Percentiles rank a stretch among this genome's conserved stretches.
Evolutionary conservation across 2,113 vertebrate species (phyloP).

Genomic region (Malurus alboscapulatus): DNA sequence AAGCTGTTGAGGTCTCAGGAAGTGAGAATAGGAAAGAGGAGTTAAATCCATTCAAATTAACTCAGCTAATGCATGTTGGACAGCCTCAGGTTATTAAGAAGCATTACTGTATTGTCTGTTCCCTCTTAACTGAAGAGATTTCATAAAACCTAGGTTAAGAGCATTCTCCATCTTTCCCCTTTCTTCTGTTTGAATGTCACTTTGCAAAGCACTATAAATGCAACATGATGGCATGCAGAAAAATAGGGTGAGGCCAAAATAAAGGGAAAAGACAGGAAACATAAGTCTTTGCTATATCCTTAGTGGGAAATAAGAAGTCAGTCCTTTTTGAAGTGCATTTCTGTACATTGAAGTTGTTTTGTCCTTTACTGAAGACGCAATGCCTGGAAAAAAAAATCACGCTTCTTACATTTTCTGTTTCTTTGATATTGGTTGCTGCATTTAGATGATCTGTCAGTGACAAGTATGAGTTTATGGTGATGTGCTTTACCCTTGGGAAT

Average conservation of each 20-base stretch:
- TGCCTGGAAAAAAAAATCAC: conserved; percentile 11
- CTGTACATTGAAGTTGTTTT: not conserved
- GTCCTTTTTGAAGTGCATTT: not conserved
- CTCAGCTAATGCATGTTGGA: not conserved
- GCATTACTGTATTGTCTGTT: not conserved
- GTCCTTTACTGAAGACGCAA: conserved; percentile 16
- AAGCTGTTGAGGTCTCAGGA: not conserved
- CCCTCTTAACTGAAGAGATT: conserved; percentile 8
- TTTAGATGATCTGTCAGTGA: conserved; percentile 35
- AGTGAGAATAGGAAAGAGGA: not conserved
- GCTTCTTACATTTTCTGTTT: not conserved
- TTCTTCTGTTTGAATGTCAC: not conserved
- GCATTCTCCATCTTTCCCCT: not conserved
- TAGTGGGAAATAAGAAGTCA: not conserved
- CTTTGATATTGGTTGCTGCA: not conserved
- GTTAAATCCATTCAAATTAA: conserved; percentile 14
- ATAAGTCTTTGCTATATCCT: not conserved
- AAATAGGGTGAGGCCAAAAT: not conserved
- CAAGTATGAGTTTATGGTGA: not conserved
- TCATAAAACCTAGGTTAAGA: not conserved
- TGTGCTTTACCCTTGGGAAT: conserved; percentile 42
- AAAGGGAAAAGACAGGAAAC: not conserved
- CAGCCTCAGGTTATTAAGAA: not conserved
- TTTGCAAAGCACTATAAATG: not conserved
- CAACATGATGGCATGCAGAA: not conserved